Conservation (phyloP, 1,140 invertebrate genomes). For the Adelges cooleyi region DNA sequence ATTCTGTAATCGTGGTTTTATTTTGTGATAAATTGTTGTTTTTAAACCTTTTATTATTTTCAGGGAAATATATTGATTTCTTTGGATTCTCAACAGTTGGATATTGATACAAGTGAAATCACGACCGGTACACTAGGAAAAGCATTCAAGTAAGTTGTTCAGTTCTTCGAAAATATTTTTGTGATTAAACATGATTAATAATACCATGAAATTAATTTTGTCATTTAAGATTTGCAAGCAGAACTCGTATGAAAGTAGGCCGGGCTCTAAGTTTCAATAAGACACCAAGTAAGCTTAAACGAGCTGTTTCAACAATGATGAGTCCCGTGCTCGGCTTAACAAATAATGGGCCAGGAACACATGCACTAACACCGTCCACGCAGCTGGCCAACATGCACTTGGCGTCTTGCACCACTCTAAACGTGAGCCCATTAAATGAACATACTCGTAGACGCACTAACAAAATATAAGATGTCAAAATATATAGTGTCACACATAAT, state of each 20-base stretch:
- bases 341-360: conserved; percentile 33
- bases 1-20: no score
- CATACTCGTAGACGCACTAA: conserved; percentile 28
- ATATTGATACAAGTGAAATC: conserved; percentile 73
- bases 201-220: conserved; percentile 31
- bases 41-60: conserved; percentile 33
- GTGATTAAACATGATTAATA: conserved; percentile 9
- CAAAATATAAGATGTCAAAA: conserved; percentile 6
- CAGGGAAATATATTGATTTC: conserved; percentile 65
- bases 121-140: conserved; percentile 71
- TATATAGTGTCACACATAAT: not conserved
- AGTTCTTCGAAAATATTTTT: no score
- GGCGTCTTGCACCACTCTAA: conserved; percentile 71
- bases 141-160: conserved; percentile 54
- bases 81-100: conserved; percentile 64
- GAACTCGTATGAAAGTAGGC: conserved; percentile 77
- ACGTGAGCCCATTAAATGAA: conserved; percentile 47
- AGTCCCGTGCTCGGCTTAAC: conserved; percentile 51
- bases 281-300: conserved; percentile 66
- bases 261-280: conserved; percentile 89
- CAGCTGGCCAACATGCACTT: conserved; percentile 68
- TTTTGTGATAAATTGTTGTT: not conserved
- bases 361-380: conserved; percentile 63
- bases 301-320: conserved; percentile 89
- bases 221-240: conserved; percentile 59